Evolutionary conservation across 2,888 invertebrate species (phyloP), one percentile per base, ranked within the genome.

Genomic region (Volucella inflata): DNA sequence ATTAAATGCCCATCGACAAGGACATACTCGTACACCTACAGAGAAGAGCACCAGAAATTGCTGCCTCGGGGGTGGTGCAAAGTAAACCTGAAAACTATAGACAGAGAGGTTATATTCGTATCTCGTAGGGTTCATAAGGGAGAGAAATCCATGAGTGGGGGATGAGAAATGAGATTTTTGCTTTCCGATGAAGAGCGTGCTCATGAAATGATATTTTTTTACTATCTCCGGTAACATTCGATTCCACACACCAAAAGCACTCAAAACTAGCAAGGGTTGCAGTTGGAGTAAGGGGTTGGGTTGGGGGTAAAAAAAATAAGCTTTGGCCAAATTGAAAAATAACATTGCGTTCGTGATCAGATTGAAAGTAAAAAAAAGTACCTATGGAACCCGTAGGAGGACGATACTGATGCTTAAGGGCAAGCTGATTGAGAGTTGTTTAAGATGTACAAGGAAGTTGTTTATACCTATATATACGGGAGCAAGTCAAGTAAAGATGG

Each of bases 291-390:
- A 30, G 8, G 21, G 51, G 48, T 40, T 38, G 36, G 11, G 12
- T n/a, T 53, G 30, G 16, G 17, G 21, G 40, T 57, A 38, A 65
- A 51, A 79, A 84, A 84, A 84, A 84, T 79, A 84, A 84, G 75
- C 83, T 70, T 79, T 79, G 64, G 57, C 64, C 79, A 84, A 84
- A 84, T 84, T 84, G 79, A 84, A 84, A 84, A 84, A 84, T 84
- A 84, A 84, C 79, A 84, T 50, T 21, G 38, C 50, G 59, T 48
- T 71, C 55, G 21, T 21, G 21, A 21, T 21, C 21, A 21, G 21
- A 4, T 21, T 21, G 21, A 21, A 21, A 21, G 2, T 21, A 2
- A 21, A 21, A 21, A n/a, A 21, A 21, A 21, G 21, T 21, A 21
- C 3, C 21, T 21, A 21, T 21, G 21, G 21, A 21, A 4, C 4